Evolutionary conservation across 2,888 invertebrate species (phyloP), one percentile per base, ranked within the genome.

Genomic region (Bombyx huttoni): DNA sequence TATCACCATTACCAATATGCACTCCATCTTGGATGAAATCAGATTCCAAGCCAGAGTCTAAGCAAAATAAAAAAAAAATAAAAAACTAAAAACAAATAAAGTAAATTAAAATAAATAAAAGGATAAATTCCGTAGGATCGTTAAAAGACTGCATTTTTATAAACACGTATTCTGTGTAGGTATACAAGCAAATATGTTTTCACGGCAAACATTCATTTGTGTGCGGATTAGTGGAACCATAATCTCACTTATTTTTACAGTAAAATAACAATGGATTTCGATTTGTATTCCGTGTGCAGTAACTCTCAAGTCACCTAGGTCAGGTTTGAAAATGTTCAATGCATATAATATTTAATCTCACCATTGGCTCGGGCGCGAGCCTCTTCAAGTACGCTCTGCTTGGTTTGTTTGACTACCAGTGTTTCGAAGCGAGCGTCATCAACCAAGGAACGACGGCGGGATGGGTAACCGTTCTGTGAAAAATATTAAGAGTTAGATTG

Each of bases 351-450:
- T 8, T 52, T 47, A 24, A 24, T 81, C 91, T 91, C 81, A 96
- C 96, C 96, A 90, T 96, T 95, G 67, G 95, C 93, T 71, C 95
- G 92, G 79, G 93, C 93, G 72, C 96, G 94, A 63, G 96, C 96
- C 85, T 96, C 96, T 75, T 96, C 96, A 70, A 97, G 90, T 63
- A 96, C 96, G 70, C 93, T 95, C 90, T 96, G 95, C 84, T 97
- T 96, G 78, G 94, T 96, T 90, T 97, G 97, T 87, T 96, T 96
- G 74, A 98, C 98, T 68, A 98, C 96, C 74, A 96, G 91, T 58
- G 96, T 97, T 84, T 99, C 99, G 84, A 99, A 98, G 69, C 97
- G 94, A 65, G 99, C 98, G 87, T 99, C 98, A 73, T 98, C 98
- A 52, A 99, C 98, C 59, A 99, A 92, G 60, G 98, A 98, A 72